Conservation (phyloP, 2,113 vertebrate genomes). For the Pao palembangensis region DNA sequence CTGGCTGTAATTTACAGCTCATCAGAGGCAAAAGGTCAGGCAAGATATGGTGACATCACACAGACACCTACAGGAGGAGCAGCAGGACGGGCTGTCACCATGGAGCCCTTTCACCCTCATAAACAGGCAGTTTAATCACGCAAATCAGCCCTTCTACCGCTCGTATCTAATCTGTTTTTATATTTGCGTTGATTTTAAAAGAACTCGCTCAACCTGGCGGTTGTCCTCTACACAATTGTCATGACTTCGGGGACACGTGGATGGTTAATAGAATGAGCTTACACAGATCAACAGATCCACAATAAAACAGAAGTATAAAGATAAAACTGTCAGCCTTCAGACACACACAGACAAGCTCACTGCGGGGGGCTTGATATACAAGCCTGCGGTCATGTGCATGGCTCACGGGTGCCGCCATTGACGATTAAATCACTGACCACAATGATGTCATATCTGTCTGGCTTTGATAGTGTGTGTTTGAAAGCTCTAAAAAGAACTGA, state of each 20-base stretch:
- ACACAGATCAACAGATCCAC: too few relatives aligned
- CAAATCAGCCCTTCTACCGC: too few relatives aligned
- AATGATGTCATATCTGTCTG: slow-evolving; percentile 65
- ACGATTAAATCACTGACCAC: slow-evolving; percentile 46
- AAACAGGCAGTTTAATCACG: too few relatives aligned
- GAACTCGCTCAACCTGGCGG: too few relatives aligned
- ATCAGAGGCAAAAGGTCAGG: slow-evolving; percentile 21
- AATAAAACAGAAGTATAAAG: too few relatives aligned
- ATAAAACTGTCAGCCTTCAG: slow-evolving; percentile 25
- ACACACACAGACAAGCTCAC: slow-evolving; percentile 14
- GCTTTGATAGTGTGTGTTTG: slow-evolving; percentile 28
- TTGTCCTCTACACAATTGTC: too few relatives aligned
- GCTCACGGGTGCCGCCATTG: slow-evolving; percentile 39
- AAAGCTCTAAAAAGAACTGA: slow-evolving; percentile 27
- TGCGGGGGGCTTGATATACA: slow-evolving; percentile 46
- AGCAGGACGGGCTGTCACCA: not conserved
- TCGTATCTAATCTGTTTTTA: too few relatives aligned
- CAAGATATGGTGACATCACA: slow-evolving; percentile 39
- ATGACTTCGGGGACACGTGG: too few relatives aligned
- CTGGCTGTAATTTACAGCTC: slow-evolving; percentile 37
- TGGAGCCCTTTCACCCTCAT: not conserved
- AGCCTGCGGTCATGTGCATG: slow-evolving; percentile 34
- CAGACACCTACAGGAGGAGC: not conserved
- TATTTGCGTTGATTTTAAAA: too few relatives aligned
- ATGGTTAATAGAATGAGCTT: too few relatives aligned